These are phyloP conservation scores for Cataglyphis rosenhaueri DNA, from an alignment of 2,888 invertebrate species.

Conservation along the genomic window DNA sequence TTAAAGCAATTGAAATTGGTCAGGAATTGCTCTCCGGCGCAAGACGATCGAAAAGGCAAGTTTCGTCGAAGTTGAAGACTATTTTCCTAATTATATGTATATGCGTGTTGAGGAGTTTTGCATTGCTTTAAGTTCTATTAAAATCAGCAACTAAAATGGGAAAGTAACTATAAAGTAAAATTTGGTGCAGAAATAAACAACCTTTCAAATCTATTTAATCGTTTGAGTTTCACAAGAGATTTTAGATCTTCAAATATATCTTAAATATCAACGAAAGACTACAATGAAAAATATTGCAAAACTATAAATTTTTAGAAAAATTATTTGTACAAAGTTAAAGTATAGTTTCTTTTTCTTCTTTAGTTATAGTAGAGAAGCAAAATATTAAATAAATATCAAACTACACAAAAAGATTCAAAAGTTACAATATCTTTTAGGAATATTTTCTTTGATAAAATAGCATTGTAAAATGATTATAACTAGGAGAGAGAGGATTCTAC, in stretches of 20 bases:
- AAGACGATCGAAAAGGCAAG: neutral
- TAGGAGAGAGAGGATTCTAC: too few species aligned
- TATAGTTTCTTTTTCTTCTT: neutral
- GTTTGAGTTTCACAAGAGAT: neutral
- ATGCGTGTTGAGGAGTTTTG: conserved; percentile 29
- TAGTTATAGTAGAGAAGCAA: neutral
- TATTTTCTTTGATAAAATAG: neutral
- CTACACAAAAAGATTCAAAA: neutral
- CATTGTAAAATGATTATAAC: neutral
- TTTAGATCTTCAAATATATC: neutral
- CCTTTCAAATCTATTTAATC: neutral
- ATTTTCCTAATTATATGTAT: conserved; percentile 2
- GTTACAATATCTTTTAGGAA: neutral
- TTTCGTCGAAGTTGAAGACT: neutral
- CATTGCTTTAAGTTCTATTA: neutral
- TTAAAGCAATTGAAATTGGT: neutral
- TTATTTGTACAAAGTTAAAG: neutral
- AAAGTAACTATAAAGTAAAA: neutral
- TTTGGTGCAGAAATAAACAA: neutral
- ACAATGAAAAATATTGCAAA: neutral
- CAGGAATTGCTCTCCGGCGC: neutral
- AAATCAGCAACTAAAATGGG: neutral
- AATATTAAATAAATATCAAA: neutral
- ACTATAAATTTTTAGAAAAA: neutral
- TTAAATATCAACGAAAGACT: neutral